These are phyloP conservation scores for Chrysemys picta DNA, from an alignment of 2,113 vertebrate genomes.

Conservation along the genomic window DNA sequence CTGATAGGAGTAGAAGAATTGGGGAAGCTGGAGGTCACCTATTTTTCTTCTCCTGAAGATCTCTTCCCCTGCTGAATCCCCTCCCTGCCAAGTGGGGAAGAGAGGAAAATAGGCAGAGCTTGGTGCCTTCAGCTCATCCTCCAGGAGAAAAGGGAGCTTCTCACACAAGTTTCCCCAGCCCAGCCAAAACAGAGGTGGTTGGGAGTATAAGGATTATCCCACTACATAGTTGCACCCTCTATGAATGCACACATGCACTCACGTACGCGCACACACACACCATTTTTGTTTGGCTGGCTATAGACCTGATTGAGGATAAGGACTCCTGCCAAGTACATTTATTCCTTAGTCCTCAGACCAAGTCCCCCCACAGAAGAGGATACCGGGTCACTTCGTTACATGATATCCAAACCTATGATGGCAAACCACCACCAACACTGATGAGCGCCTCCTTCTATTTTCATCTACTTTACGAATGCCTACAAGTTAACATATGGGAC, in stretches of 20 bases:
- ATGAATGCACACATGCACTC: not conserved
- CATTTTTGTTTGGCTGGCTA: not conserved
- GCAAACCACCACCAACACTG: not conserved
- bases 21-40: conserved; percentile 1
- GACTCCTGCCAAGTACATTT: not conserved
- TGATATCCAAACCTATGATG: not conserved
- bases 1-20: not conserved
- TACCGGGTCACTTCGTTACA: not conserved
- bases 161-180: not conserved
- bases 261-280: too few species aligned
- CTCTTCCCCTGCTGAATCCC: not conserved
- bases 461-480: not conserved
- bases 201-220: not conserved
- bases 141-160: not conserved
- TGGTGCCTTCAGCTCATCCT: not conserved
- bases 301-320: not conserved
- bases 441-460: not conserved
- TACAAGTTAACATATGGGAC: not conserved
- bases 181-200: not conserved
- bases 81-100: not conserved
- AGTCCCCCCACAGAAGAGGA: not conserved
- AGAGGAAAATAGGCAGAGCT: not conserved
- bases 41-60: conserved; percentile 1
- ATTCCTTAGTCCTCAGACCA: not conserved
- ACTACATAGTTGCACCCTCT: not conserved